These are phyloP conservation scores for Mixornis gularis DNA, from an alignment of 2,113 vertebrate genomes.

Conservation along the genomic window DNA sequence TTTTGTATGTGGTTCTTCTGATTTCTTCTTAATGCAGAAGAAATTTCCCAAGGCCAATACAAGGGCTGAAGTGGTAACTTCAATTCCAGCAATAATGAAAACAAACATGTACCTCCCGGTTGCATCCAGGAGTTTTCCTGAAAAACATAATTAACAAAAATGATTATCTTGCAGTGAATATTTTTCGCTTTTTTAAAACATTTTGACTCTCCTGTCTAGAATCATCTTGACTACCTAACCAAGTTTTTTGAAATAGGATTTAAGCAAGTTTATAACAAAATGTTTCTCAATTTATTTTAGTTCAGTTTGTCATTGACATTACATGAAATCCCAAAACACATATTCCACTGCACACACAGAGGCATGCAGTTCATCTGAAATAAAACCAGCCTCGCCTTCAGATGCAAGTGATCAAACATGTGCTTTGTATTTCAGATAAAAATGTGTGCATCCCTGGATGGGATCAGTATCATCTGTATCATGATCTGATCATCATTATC, in stretches of 20 bases:
- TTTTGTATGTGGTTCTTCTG: conserved; percentile 50
- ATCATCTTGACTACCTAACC: neutral
- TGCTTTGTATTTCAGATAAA: neutral
- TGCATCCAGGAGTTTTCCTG: conserved; percentile 86
- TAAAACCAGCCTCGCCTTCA: neutral
- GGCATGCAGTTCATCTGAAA: neutral
- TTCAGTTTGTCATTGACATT: neutral
- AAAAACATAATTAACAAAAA: conserved; percentile 5
- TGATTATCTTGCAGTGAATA: neutral
- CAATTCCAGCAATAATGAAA: conserved; percentile 86
- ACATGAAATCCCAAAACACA: neutral
- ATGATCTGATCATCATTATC: neutral
- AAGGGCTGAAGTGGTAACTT: conserved; percentile 81
- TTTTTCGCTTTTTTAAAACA: neutral
- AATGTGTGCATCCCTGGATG: fast-evolving
- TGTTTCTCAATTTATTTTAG: neutral
- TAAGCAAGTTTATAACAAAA: neutral
- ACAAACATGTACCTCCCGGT: conserved; percentile 84
- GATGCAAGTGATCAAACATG: neutral
- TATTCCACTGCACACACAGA: neutral
- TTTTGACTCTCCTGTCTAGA: neutral
- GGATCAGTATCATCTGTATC: neutral
- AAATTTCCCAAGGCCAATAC: conserved; percentile 81
- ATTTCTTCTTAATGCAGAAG: conserved; percentile 78
- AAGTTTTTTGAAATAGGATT: neutral